phyloP scores from a whole-genome alignment of 2,113 vertebrate species.

The Notiomystis cincta region DNA sequence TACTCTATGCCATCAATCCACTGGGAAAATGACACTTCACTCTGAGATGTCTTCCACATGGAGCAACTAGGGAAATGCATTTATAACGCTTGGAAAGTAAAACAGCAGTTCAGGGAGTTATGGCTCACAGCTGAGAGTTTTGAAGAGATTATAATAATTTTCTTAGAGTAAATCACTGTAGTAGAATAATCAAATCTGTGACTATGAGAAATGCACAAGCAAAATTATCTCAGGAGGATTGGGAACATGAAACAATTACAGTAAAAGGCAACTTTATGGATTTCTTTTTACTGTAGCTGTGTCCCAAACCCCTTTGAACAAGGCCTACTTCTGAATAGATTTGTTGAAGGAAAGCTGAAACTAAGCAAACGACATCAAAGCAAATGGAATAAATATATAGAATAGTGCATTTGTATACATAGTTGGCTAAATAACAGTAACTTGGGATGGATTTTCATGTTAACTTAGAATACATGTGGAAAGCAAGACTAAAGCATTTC shows the following conservation, averaged over 20 bases:
- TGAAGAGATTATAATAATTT: slow-evolving; percentile 15
- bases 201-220: background rate
- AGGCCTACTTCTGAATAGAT: background rate
- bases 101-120: background rate
- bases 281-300: background rate
- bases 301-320: background rate
- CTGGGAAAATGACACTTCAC: background rate
- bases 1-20: background rate
- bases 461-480: background rate
- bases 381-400: background rate
- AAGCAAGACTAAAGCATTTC: background rate
- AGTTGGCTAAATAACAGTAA: background rate
- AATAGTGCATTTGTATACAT: background rate
- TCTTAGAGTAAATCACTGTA: background rate
- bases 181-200: slow-evolving; percentile 12
- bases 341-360: background rate
- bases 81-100: background rate
- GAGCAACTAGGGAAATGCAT: background rate
- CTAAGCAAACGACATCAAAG: background rate
- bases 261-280: background rate
- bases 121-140: background rate
- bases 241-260: background rate
- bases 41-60: background rate
- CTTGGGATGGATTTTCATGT: background rate
- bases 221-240: background rate